A percentile compares a stretch with the other conserved stretches of the same genome.
phyloP scores from a whole-genome alignment of 1,140 invertebrate genomes.

The Drosophila virilis region DNA sequence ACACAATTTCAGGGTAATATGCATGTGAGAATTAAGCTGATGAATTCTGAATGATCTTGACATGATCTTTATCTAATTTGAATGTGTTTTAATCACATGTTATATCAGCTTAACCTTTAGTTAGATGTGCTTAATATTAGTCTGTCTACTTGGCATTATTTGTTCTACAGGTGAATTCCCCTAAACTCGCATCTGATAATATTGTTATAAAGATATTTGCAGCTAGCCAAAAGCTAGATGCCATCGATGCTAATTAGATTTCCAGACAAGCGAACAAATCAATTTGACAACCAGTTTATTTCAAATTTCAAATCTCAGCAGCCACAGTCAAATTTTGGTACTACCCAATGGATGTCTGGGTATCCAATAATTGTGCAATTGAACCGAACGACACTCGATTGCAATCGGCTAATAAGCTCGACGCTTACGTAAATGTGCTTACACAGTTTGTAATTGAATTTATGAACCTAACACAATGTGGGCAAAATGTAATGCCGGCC shows the following conservation, averaged over 20 bases:
- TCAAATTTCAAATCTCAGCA: no score
- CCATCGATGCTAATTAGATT: conserved; percentile 13
- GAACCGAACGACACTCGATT: conserved; percentile 1
- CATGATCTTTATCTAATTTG: no score
- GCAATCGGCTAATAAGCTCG: background rate
- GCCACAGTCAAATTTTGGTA: background rate
- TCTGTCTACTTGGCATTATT: no score
- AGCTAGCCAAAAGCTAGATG: background rate
- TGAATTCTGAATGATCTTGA: background rate
- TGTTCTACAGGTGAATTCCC: no score
- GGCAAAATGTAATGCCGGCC: conserved; percentile 11
- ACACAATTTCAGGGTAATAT: conserved; percentile 1
- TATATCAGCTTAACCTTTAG: no score
- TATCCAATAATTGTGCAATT: conserved; percentile 1
- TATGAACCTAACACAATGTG: conserved; percentile 30
- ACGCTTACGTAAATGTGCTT: conserved; percentile 21
- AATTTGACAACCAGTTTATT: background rate
- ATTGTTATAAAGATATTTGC: background rate
- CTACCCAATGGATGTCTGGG: background rate
- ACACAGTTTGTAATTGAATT: conserved; percentile 3
- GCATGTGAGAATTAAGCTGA: background rate
- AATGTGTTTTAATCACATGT: no score
- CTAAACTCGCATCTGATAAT: background rate
- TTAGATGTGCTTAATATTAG: no score
- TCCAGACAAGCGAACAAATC: conserved; percentile 1